These are phyloP conservation scores for Amphipoea oculea DNA, from an alignment of 2,888 invertebrate species.

Conservation along the genomic window DNA sequence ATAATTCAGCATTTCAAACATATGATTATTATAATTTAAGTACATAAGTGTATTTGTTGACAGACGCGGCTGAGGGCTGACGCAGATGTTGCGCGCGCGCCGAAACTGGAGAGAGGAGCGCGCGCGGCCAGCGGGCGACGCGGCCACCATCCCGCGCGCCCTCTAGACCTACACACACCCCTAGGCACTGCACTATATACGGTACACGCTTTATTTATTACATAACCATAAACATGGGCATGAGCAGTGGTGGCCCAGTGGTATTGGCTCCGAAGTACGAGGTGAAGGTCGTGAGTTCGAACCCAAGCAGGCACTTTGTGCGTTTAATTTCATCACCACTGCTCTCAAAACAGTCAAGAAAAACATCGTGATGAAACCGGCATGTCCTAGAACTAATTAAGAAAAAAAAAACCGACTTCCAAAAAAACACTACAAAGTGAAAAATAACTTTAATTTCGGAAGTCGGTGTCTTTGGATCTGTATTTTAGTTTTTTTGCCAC, in stretches of 20 bases:
- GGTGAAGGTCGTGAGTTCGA: no score
- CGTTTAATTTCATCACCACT: background rate
- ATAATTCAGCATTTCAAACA: background rate
- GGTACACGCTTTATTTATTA: conserved; percentile 69
- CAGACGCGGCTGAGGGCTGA: conserved; percentile 78
- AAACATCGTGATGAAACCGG: background rate
- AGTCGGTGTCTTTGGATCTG: no score
- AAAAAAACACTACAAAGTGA: no score
- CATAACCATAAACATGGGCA: no score
- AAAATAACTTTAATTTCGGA: no score
- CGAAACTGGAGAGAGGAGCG: conserved; percentile 82
- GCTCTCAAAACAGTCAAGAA: background rate
- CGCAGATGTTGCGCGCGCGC: conserved; percentile 86
- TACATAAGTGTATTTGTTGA: conserved; percentile 32
- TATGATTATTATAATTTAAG: conserved; percentile 15
- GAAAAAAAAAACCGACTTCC: no score
- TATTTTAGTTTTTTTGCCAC: no score
- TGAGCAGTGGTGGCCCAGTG: background rate
- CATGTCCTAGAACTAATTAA: background rate
- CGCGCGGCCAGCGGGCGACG: conserved; percentile 86
- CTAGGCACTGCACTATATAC: conserved; percentile 85
- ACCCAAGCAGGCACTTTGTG: background rate
- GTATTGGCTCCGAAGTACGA: background rate
- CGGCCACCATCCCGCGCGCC: conserved; percentile 86
- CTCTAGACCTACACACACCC: conserved; percentile 82